These are phyloP conservation scores for Crotalus helleri DNA, from an alignment of 2,113 vertebrate genomes.

Conservation along the genomic window DNA sequence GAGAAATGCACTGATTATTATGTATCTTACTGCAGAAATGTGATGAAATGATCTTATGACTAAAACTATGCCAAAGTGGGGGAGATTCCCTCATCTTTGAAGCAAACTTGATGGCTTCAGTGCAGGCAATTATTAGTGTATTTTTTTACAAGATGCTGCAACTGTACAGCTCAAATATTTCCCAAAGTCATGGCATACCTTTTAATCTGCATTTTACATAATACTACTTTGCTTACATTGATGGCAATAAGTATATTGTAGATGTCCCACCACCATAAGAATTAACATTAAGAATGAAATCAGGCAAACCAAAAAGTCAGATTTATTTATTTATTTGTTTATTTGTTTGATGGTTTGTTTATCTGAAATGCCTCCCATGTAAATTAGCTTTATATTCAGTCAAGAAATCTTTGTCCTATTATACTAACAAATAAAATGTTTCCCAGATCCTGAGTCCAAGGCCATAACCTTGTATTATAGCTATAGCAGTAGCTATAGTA, in stretches of 20 bases:
- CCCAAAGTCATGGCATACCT: background rate
- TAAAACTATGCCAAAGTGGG: background rate
- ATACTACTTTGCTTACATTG: background rate
- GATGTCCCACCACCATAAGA: background rate
- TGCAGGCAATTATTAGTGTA: background rate
- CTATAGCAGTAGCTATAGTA: background rate
- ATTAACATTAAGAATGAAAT: slow-evolving; percentile 44
- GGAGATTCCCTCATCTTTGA: background rate
- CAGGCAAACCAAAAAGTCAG: slow-evolving; percentile 60
- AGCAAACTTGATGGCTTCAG: background rate
- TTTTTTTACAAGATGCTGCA: background rate
- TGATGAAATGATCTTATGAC: background rate
- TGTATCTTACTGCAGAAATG: background rate
- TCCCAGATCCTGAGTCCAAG: slow-evolving; percentile 31
- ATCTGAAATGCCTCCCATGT: slow-evolving; percentile 38
- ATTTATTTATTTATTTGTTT: slow-evolving; percentile 8
- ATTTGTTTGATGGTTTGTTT: background rate
- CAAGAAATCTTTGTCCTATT: slow-evolving; percentile 42
- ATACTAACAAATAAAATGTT: slow-evolving; percentile 37
- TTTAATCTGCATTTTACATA: background rate
- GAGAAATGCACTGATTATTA: background rate
- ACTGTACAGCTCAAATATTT: background rate
- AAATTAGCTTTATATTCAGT: slow-evolving; percentile 53
- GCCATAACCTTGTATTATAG: slow-evolving; percentile 20
- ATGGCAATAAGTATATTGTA: background rate